Evolutionary conservation across 2,113 vertebrate genomes (phyloP).

Genomic region (Calidris pugnax): DNA sequence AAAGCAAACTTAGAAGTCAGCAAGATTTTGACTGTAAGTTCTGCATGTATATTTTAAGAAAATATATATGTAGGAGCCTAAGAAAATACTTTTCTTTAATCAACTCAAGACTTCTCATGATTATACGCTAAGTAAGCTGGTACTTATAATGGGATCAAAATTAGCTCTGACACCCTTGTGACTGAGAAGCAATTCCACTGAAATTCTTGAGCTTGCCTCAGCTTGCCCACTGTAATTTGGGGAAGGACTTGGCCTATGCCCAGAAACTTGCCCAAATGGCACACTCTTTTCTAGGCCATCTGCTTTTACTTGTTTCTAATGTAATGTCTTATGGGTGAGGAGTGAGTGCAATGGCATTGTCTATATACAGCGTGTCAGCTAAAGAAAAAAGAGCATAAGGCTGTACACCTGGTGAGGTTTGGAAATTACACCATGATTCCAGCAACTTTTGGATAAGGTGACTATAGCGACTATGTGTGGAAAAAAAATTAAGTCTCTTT

Average conservation of each 20-base stretch:
- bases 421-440: background rate
- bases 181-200: background rate
- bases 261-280: background rate
- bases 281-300: background rate
- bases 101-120: background rate
- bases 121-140: background rate
- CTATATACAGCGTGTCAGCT: background rate
- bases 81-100: conserved; percentile 26
- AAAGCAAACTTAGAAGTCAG: conserved; percentile 31
- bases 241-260: background rate
- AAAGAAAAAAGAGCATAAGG: background rate
- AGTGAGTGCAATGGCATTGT: background rate
- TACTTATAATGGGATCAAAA: background rate
- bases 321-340: background rate
- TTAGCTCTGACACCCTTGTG: background rate
- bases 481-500: background rate
- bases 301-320: background rate
- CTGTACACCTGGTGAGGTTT: background rate
- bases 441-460: background rate
- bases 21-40: background rate
- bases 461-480: background rate
- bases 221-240: background rate
- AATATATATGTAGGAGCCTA: background rate
- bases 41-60: background rate
- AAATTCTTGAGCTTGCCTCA: background rate